These are phyloP conservation scores for Peromyscus attwateri DNA, from an alignment of 2,797 vertebrate species.

Conservation along the genomic window DNA sequence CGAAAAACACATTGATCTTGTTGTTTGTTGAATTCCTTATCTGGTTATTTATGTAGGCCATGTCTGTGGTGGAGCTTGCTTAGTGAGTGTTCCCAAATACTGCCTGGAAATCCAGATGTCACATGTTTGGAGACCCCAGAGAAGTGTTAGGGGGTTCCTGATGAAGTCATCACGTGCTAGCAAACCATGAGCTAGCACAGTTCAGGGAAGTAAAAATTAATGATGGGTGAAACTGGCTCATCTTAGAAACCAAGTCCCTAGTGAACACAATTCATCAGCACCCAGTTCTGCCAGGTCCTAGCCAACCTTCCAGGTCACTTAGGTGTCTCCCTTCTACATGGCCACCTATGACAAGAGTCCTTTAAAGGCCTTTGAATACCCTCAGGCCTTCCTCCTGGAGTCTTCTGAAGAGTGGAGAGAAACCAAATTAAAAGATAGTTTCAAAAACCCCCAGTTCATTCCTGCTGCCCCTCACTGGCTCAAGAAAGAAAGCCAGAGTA, in stretches of 20 bases:
- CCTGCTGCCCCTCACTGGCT: background rate
- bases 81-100: background rate
- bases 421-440: background rate
- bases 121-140: background rate
- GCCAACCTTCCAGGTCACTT: background rate
- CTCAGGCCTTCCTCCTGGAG: background rate
- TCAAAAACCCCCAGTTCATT: background rate
- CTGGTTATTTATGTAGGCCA: too few species aligned
- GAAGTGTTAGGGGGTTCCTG: background rate
- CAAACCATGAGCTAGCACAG: background rate
- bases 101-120: background rate
- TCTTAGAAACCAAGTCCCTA: conserved; percentile 24
- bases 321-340: background rate
- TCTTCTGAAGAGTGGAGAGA: background rate
- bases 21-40: background rate
- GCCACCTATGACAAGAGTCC: background rate
- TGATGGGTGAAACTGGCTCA: background rate
- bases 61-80: background rate
- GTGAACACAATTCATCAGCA: background rate
- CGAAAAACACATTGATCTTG: background rate
- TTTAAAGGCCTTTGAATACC: background rate
- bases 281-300: background rate
- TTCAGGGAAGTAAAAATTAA: conserved; percentile 37
- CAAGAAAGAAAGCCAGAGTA: background rate
- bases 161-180: background rate